Base-by-base conservation (phyloP, 2,797 vertebrate species). In the Catostomus latipinnis region DNA sequence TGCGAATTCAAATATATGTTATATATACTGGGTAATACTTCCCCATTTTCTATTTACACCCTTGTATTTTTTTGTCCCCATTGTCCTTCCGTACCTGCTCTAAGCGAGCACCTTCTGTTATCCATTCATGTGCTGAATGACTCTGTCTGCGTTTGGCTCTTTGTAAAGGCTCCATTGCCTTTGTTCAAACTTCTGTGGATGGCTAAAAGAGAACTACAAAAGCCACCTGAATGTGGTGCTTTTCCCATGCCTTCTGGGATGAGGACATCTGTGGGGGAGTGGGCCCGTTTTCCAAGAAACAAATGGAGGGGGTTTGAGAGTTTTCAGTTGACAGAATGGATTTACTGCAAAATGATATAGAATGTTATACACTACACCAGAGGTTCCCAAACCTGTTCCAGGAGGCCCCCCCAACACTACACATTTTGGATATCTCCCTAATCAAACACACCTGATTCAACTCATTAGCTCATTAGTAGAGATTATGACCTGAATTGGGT, bases 191-290 rank as follows among this genome's bases (percentile, higher is more conserved):
- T 80, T 80, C 60, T 80, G 80, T 57, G 76, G 79, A 84, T 52
- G 5, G 81, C 62, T 54, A 82, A 81, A 68, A 86, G 83, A 80
- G 79, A 84, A 86, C 74, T 74, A 80, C 81, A 85, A 87, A 83
- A 76, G 82, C 71, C 72, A 83, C 65, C 60, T 74, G 81, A 90
- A 89, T 88, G 87, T 88, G 88, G 80, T 88, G 87, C 61, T 65
- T 74, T 84, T 78, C 72, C 86, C 81, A 81, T 74, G 76, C 63
- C 84, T 83, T 88, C 85, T 80, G 66, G 85, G 71, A 83, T 82
- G 83, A 84, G 82, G 88, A 91, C 90, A 89, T 92, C 87, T 92
- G 91, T 90, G 89, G 78, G 90, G 82, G 90, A 90, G 90, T 83
- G 87, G 67, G 86, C 83, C 87, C 89, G 84, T 83, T 89, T 87